Evolutionary conservation across 2,888 invertebrate species (phyloP).

Genomic region (Andrena flavipes): DNA sequence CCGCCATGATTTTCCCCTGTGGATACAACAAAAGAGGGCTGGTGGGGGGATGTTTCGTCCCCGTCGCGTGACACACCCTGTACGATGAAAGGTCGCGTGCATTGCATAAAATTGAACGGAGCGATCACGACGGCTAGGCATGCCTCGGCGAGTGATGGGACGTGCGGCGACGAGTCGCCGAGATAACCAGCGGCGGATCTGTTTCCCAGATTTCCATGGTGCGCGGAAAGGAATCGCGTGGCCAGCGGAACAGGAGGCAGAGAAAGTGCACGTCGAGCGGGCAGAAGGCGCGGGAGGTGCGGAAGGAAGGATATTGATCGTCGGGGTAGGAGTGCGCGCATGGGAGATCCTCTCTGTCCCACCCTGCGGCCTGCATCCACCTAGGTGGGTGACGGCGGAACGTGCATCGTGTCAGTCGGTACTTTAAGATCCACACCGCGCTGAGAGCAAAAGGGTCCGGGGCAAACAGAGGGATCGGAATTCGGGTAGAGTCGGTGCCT

Average conservation of each 20-base stretch:
- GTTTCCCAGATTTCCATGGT: constrained; percentile 52
- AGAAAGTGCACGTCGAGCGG: constrained; percentile 63
- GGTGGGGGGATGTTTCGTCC: neutral
- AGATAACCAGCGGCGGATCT: constrained; percentile 32
- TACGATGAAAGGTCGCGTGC: neutral
- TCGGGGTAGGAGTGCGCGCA: constrained; percentile 65
- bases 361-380: constrained; percentile 65
- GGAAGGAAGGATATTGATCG: constrained; percentile 74
- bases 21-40: neutral
- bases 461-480: constrained; percentile 2
- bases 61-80: neutral
- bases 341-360: constrained; percentile 67
- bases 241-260: constrained; percentile 66
- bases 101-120: neutral
- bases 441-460: constrained; percentile 45
- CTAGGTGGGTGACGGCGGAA: constrained; percentile 60
- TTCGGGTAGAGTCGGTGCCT: constrained; percentile 43
- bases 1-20: neutral
- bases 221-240: constrained; percentile 46
- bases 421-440: constrained; percentile 59
- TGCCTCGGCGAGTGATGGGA: neutral
- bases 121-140: neutral
- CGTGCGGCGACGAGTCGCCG: neutral
- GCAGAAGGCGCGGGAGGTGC: constrained; percentile 69
- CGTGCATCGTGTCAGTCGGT: constrained; percentile 68